Evolutionary conservation across 2,797 vertebrate species (phyloP).

Genomic region (Myotis myotis): DNA sequence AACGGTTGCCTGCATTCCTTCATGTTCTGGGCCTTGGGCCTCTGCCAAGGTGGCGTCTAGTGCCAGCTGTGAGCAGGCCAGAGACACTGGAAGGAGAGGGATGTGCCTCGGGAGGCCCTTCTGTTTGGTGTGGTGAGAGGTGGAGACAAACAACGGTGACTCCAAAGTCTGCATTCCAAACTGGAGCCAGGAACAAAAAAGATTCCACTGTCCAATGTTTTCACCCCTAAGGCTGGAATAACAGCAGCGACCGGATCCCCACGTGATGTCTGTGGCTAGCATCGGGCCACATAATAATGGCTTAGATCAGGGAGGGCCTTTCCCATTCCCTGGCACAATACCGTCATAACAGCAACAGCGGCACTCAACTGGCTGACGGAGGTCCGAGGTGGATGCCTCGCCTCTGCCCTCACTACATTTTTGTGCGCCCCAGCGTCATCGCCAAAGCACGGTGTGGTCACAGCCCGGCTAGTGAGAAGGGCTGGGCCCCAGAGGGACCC

Average conservation of each 20-base stretch:
- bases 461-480: not conserved
- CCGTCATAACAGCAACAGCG: not conserved
- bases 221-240: conserved; percentile 67
- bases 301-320: conserved; percentile 55
- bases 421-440: not conserved
- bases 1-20: not conserved
- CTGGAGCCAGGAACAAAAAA: conserved; percentile 67
- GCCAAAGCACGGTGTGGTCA: not conserved
- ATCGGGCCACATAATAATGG: conserved; percentile 69
- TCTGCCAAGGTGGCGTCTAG: not conserved
- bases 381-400: not conserved
- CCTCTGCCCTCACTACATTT: not conserved
- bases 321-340: not conserved
- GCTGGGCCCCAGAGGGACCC: not conserved
- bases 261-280: conserved; percentile 67
- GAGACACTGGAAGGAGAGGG: not conserved
- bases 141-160: conserved; percentile 60
- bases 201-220: conserved; percentile 74
- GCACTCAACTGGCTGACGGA: not conserved
- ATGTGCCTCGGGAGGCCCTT: not conserved
- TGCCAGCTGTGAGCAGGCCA: conserved; percentile 7
- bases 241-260: conserved; percentile 61
- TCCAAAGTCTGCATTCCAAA: conserved; percentile 61
- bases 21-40: not conserved
- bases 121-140: conserved; percentile 35